phyloP scores from a whole-genome alignment of 2,888 invertebrate genomes.

The Acrocera orbiculus region DNA sequence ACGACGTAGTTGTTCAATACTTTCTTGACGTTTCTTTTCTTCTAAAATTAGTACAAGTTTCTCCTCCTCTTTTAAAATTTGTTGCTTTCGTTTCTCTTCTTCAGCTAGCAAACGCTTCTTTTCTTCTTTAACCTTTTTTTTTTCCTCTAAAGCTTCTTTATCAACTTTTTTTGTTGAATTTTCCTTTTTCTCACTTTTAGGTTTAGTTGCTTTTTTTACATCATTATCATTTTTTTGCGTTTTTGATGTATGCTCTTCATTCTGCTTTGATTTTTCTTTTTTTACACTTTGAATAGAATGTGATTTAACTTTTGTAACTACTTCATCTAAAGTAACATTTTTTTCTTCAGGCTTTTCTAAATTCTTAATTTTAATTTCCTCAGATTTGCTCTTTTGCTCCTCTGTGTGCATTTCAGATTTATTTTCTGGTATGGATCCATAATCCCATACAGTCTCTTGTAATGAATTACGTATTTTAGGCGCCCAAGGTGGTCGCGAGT shows the following conservation, averaged over 20 bases:
- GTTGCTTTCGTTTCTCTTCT: conserved; percentile 7
- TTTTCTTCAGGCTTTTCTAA: not conserved
- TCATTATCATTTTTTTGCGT: conserved; percentile 5
- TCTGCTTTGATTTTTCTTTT: not conserved
- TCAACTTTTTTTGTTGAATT: conserved; percentile 5
- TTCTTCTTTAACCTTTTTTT: conserved; percentile 25
- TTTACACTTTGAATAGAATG: conserved; percentile 7
- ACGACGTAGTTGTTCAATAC: conserved; percentile 27
- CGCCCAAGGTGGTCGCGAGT: not conserved
- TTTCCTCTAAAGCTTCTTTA: conserved; percentile 21
- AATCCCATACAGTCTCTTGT: conserved; percentile 8
- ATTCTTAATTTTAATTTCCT: not conserved
- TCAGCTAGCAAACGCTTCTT: conserved; percentile 18
- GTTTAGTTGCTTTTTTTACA: conserved; percentile 1
- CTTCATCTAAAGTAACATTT: not conserved
- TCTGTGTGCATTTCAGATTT: conserved; percentile 13
- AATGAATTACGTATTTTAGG: not conserved
- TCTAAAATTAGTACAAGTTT: conserved; percentile 23
- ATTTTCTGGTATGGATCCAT: not conserved
- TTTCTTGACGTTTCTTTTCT: conserved; percentile 27
- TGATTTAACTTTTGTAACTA: conserved; percentile 9
- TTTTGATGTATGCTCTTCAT: conserved; percentile 1
- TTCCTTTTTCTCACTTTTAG: conserved; percentile 7
- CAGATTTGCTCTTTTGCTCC: conserved; percentile 5
- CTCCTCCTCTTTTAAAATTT: conserved; percentile 20